Base-by-base conservation (phyloP, 2,888 invertebrate species). In the Penaeus monodon region DNA sequence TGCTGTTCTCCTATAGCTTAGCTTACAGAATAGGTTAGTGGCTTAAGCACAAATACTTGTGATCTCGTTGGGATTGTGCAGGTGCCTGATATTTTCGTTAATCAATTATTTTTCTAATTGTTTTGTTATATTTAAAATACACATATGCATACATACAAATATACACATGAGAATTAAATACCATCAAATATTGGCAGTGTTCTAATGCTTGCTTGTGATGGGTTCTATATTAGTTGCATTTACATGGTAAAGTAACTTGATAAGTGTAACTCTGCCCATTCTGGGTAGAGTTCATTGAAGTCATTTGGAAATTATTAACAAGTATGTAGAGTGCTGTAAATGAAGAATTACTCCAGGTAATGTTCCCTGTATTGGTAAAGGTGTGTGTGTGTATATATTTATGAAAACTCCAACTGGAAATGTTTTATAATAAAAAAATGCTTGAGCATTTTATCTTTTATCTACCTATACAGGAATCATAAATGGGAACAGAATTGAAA, bases 401-500 rank as follows among this genome's bases (percentile, higher is more conserved):
- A 57, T 57, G 17, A 24, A 49, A 57, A 27, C 65, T 80, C 66
- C 73, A 81, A 20, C 81, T 73, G 81, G 81, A 81, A 70, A 77
- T 81, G 68, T 81, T 81, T 81, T 81, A 81, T 81, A 81, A 81
- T 73, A 81, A 73, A 81, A 57, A 81, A 44, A 44, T 57, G 24
- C 22, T 27, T n/a, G 4, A 78, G 63, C 64, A 24, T n/a, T 63
- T 63, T n/a, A 10, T 63, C 27, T 78, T 33, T 78, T 17, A 63
- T 78, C 57, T n/a, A 63, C 27, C 14, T 64, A 10, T 22, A 33
- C 22, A 33, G 33, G 33, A 74, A 38, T 57, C 17, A 17, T 57
- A 57, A 17, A n/a, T n/a, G n/a, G n/a, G n/a, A n/a, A n/a, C n/a
- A n/a, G n/a, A n/a, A 57, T 57, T 14, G 49, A 57, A 57, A 57